Evolutionary conservation across 2,113 vertebrate species (phyloP).

Genomic region (Centropristis striata): DNA sequence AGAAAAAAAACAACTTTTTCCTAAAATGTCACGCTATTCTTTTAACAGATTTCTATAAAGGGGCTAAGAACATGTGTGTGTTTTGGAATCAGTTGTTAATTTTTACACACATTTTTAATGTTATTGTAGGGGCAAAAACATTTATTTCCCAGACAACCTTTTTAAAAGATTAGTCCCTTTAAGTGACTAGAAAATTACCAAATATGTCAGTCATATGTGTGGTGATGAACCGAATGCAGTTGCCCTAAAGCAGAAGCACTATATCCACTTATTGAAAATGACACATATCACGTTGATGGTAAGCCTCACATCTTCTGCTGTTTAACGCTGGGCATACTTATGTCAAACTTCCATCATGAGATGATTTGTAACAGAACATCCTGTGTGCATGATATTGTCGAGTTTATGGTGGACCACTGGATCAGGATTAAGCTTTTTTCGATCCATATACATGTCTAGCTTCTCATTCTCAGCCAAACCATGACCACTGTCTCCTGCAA

Average conservation of each 20-base stretch:
- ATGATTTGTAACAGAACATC: conserved; percentile 67
- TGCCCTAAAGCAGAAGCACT: conserved; percentile 21
- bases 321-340: conserved; percentile 44
- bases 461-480: conserved; percentile 65
- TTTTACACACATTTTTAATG: background rate
- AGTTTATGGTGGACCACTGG: conserved; percentile 59
- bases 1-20: background rate
- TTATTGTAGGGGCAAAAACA: background rate
- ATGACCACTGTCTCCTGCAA: conserved; percentile 68
- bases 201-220: conserved; percentile 9
- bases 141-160: background rate
- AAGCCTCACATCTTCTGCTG: conserved; percentile 64
- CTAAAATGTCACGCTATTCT: background rate
- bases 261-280: conserved; percentile 61
- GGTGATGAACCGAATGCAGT: conserved; percentile 25
- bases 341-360: conserved; percentile 53
- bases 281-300: conserved; percentile 49
- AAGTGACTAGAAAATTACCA: background rate
- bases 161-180: background rate
- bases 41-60: background rate
- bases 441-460: conserved; percentile 54
- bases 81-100: background rate
- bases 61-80: background rate
- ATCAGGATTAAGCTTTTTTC: conserved; percentile 50
- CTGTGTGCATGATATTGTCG: conserved; percentile 47